Evolutionary conservation across 2,113 vertebrate species (phyloP).

Genomic region (Heloderma charlesbogerti): DNA sequence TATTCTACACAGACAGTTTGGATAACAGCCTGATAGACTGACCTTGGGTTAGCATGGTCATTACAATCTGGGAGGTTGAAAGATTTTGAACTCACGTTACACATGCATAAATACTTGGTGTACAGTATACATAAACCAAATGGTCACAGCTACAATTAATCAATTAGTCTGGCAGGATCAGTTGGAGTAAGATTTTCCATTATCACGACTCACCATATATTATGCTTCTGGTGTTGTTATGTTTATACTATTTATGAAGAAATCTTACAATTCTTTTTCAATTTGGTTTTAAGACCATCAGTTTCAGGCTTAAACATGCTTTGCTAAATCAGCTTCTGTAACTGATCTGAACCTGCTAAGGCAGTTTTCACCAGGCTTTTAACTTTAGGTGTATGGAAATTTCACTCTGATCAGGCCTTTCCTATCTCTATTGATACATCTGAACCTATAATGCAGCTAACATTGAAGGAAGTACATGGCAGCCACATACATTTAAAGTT

Average conservation of each 20-base stretch:
- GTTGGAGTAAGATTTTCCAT: slow-evolving; percentile 51
- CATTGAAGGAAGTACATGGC: neutral
- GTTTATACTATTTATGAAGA: slow-evolving; percentile 59
- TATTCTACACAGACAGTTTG: neutral
- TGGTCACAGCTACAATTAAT: slow-evolving; percentile 67
- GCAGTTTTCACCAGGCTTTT: slow-evolving; percentile 31
- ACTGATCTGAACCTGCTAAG: slow-evolving; percentile 33
- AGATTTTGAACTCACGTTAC: slow-evolving; percentile 63
- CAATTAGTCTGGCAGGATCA: slow-evolving; percentile 50
- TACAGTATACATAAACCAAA: slow-evolving; percentile 57
- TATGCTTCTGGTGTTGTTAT: slow-evolving; percentile 55
- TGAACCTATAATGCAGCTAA: slow-evolving; percentile 20
- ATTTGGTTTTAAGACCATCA: slow-evolving; percentile 50
- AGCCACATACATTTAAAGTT: neutral
- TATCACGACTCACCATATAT: slow-evolving; percentile 46
- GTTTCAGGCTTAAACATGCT: slow-evolving; percentile 40
- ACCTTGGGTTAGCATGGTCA: slow-evolving; percentile 57
- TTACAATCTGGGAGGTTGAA: slow-evolving; percentile 45
- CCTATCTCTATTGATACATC: slow-evolving; percentile 11
- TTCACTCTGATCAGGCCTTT: slow-evolving; percentile 17
- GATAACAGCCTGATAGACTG: slow-evolving; percentile 62
- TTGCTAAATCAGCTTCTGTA: slow-evolving; percentile 45
- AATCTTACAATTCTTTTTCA: slow-evolving; percentile 53
- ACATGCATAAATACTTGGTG: slow-evolving; percentile 67
- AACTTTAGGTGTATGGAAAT: slow-evolving; percentile 30